Evolutionary conservation across 2,113 vertebrate species (phyloP).

Genomic region (Phylloscopus trochiloides): DNA sequence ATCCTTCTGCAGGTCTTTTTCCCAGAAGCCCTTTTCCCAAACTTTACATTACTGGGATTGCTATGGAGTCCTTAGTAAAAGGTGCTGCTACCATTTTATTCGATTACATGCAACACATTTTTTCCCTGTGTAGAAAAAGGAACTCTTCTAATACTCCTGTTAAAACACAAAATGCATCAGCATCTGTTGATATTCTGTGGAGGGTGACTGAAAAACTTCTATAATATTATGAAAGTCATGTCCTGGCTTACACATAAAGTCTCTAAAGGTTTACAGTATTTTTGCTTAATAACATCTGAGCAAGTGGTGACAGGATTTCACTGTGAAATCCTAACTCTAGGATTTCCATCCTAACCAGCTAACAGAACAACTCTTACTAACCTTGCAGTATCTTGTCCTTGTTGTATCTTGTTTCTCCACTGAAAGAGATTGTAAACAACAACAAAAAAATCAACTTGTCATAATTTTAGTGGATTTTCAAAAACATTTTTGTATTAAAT

Average conservation of each 20-base stretch:
- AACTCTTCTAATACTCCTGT: neutral
- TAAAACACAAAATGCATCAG: neutral
- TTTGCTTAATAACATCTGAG: neutral
- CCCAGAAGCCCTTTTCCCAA: neutral
- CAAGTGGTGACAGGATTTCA: neutral
- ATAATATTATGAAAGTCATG: neutral
- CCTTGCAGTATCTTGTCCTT: conserved; percentile 94
- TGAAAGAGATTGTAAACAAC: conserved; percentile 59
- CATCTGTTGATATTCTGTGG: neutral
- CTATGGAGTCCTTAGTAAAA: neutral
- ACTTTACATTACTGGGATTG: neutral
- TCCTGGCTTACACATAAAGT: neutral
- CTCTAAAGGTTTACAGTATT: neutral
- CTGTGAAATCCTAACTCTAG: neutral
- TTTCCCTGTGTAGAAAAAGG: fast-evolving
- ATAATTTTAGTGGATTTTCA: neutral
- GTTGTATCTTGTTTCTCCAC: conserved; percentile 94
- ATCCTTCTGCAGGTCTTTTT: neutral
- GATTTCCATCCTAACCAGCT: neutral
- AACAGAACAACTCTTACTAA: conserved; percentile 56
- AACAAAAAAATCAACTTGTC: neutral
- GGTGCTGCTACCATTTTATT: neutral
- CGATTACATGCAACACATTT: neutral
- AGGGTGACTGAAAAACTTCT: neutral
- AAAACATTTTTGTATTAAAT: neutral